Evolutionary conservation across 2,113 vertebrate genomes (phyloP).

Genomic region (Callocephalon fimbriatum): DNA sequence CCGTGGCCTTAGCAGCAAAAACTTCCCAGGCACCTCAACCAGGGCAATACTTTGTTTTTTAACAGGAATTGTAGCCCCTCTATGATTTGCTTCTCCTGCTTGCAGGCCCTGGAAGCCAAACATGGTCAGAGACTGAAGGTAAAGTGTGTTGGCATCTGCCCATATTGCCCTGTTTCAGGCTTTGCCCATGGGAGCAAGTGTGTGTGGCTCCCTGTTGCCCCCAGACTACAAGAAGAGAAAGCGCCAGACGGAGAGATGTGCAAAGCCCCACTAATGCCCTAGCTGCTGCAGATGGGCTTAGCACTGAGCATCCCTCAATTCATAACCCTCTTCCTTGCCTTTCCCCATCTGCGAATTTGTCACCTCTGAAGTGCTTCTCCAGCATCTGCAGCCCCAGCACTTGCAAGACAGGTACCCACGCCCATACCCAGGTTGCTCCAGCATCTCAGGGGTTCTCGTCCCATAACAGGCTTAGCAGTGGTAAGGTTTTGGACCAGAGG

Average conservation of each 20-base stretch:
- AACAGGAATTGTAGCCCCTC: not conserved
- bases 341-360: rapidly evolving
- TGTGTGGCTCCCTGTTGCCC: not conserved
- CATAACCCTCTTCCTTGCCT: not conserved
- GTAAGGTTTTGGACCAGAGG: not conserved
- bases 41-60: not conserved
- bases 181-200: rapidly evolving
- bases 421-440: not conserved
- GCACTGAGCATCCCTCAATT: not conserved
- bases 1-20: not conserved
- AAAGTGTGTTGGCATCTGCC: not conserved
- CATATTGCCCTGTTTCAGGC: rapidly evolving
- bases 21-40: rapidly evolving
- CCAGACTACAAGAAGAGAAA: no score
- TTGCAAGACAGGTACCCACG: rapidly evolving
- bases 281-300: not conserved
- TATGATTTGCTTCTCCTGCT: not conserved
- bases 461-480: rapidly evolving
- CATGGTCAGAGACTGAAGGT: not conserved
- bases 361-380: not conserved
- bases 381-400: not conserved
- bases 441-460: not conserved
- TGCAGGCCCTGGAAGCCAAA: not conserved
- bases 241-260: rapidly evolving
- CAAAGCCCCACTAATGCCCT: not conserved